Evolutionary conservation across 1,140 invertebrate genomes (phyloP).

Genomic region (Danaus melanippus): DNA sequence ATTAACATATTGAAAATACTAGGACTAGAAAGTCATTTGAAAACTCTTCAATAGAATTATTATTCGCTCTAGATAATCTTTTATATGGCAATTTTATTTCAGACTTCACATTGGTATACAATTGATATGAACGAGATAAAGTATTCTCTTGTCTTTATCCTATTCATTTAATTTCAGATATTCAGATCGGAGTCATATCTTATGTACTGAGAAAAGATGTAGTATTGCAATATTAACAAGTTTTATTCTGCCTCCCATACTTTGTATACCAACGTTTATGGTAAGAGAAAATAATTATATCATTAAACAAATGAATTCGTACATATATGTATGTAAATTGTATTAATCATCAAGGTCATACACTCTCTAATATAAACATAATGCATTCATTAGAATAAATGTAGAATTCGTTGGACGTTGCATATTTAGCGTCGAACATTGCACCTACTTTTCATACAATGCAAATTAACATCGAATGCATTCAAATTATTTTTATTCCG

Average conservation of each 20-base stretch:
- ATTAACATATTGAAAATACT: too few species aligned
- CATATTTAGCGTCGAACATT: slow-evolving; percentile 9
- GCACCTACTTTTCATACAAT: slow-evolving; percentile 42
- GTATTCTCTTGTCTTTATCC: too few species aligned
- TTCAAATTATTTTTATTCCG: slow-evolving; percentile 26
- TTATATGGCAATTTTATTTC: too few species aligned
- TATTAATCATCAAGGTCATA: slow-evolving; percentile 6
- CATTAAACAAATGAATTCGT: neutral
- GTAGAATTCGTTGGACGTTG: slow-evolving; percentile 4
- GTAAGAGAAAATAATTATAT: slow-evolving; percentile 47
- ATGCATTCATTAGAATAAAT: slow-evolving; percentile 6
- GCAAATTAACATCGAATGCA: slow-evolving; percentile 45
- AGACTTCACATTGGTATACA: too few species aligned
- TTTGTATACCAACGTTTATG: slow-evolving; percentile 85
- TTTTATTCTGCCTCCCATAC: slow-evolving; percentile 80
- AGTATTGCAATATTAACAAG: slow-evolving; percentile 80
- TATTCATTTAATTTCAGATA: slow-evolving; percentile 38
- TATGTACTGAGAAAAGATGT: slow-evolving; percentile 80
- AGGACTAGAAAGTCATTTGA: too few species aligned
- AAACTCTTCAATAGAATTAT: too few species aligned
- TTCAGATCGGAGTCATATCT: slow-evolving; percentile 60
- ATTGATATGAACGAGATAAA: too few species aligned
- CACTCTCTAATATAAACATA: slow-evolving; percentile 9
- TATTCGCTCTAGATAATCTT: too few species aligned
- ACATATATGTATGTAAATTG: too few species aligned